These are phyloP conservation scores for Geopemphigus sp. DNA, from an alignment of 1,140 invertebrate species.

Conservation along the genomic window DNA sequence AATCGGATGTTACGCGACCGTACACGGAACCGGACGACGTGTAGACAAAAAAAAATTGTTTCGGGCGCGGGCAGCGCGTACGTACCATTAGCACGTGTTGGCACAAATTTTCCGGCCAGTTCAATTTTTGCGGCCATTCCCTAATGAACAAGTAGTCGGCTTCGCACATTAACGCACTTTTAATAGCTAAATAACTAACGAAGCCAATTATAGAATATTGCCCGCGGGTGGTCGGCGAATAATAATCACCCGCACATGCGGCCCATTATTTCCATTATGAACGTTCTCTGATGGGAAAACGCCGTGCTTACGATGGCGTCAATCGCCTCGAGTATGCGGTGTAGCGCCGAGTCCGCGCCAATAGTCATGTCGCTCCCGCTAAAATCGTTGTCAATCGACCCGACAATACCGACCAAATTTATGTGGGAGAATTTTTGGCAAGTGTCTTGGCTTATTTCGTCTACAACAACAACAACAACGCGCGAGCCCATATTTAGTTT, in stretches of 20 bases:
- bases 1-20: too few species aligned
- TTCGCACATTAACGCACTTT: conserved; percentile 82
- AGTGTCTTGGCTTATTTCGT: conserved; percentile 1
- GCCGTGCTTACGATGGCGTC: conserved; percentile 66
- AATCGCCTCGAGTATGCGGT: conserved; percentile 65
- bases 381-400: conserved; percentile 69
- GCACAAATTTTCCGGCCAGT: conserved; percentile 82
- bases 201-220: too few species aligned
- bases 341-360: conserved; percentile 64
- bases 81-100: conserved; percentile 63
- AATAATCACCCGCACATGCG: conserved; percentile 63
- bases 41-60: too few species aligned
- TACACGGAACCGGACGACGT: too few species aligned
- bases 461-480: too few species aligned
- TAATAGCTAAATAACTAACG: conserved; percentile 82
- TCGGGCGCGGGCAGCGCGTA: too few species aligned
- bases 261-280: conserved; percentile 69
- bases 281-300: conserved; percentile 64
- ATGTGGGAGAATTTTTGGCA: conserved; percentile 52
- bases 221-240: too few species aligned
- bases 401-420: conserved; percentile 64
- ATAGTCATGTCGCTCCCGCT: conserved; percentile 71
- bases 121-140: conserved; percentile 82
- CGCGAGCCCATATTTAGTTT: too few species aligned
- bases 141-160: conserved; percentile 95